phyloP scores from a whole-genome alignment of 2,888 invertebrate genomes.

The Hypsopygia costalis region DNA sequence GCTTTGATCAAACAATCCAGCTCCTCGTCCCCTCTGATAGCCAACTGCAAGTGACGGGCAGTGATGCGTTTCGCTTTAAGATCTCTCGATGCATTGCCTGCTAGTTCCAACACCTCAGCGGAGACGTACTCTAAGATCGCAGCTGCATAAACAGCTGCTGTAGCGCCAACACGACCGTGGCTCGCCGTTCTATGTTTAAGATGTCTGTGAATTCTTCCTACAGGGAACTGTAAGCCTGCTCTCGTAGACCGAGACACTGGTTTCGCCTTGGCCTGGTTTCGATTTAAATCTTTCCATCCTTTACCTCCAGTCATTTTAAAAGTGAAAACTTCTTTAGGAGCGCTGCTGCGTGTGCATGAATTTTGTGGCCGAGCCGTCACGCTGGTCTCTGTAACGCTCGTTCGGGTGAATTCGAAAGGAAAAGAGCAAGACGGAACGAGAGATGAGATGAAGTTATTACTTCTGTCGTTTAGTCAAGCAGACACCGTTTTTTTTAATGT shows the following conservation, averaged over 20 bases:
- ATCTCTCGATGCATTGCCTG: slow-evolving; percentile 99
- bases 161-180: slow-evolving; percentile 99
- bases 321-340: too few species aligned
- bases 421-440: too few species aligned
- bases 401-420: too few species aligned
- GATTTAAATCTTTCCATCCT: slow-evolving; percentile 99
- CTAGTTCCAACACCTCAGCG: slow-evolving; percentile 99
- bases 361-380: too few species aligned
- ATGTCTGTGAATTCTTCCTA: slow-evolving; percentile 99
- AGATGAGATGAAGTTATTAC: too few species aligned
- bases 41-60: slow-evolving; percentile 98
- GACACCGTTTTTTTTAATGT: too few species aligned
- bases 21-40: slow-evolving; percentile 99
- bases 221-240: slow-evolving; percentile 99
- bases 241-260: slow-evolving; percentile 99
- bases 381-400: too few species aligned
- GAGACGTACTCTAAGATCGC: slow-evolving; percentile 99
- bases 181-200: slow-evolving; percentile 99
- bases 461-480: too few species aligned
- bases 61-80: slow-evolving; percentile 99
- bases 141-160: slow-evolving; percentile 99
- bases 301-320: slow-evolving; percentile 99
- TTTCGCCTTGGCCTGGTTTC: slow-evolving; percentile 99
- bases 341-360: too few species aligned
- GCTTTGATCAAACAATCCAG: slow-evolving; percentile 99